A percentile compares a stretch with the other conserved stretches of the same genome.
These are phyloP conservation scores for Smutsia gigantea DNA, from an alignment of 2,797 vertebrate genomes.

Conservation along the genomic window DNA sequence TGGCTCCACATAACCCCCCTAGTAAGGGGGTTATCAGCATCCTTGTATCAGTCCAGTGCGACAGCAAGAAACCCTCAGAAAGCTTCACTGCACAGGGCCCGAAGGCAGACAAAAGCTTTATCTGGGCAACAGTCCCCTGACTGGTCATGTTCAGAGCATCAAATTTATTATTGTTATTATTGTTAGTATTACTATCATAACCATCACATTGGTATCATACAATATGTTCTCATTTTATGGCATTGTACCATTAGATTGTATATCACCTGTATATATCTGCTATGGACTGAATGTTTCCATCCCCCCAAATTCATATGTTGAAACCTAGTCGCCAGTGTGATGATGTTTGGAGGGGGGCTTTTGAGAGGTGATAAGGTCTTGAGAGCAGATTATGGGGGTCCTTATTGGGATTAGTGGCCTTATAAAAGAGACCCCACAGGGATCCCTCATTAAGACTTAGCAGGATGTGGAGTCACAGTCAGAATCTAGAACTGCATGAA, in stretches of 20 bases:
- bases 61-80: neutral
- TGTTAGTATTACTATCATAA: neutral
- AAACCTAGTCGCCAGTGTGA: neutral
- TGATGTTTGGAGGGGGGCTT: neutral
- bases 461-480: too few relatives aligned
- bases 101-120: neutral
- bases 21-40: neutral
- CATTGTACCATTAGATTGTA: neutral
- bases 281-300: neutral
- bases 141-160: neutral
- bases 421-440: neutral
- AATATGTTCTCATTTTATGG: neutral
- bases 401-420: too few relatives aligned
- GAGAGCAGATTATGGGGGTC: neutral
- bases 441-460: neutral
- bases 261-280: neutral
- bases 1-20: neutral
- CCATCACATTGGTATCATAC: neutral
- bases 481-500: neutral
- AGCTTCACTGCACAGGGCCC: neutral
- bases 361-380: neutral
- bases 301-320: neutral
- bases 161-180: too few relatives aligned
- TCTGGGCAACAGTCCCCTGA: too few relatives aligned
- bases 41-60: neutral